These are phyloP conservation scores for Panagrolaimus sp. DNA, from an alignment of 1,140 invertebrate genomes.

Conservation along the genomic window DNA sequence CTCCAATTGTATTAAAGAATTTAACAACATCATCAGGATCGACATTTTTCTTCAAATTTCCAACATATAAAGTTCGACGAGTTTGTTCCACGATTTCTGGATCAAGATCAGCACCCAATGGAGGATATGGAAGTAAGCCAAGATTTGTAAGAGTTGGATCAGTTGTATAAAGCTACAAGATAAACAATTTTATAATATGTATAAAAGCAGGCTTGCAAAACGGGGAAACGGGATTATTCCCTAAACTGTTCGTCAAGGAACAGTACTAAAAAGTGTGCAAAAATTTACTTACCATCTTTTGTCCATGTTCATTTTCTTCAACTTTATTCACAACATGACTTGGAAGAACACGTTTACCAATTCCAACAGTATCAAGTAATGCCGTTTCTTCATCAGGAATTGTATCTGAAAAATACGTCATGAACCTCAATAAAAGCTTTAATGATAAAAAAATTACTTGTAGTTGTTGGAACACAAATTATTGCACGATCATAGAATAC, in stretches of 20 bases:
- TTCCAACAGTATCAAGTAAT: slow-evolving; percentile 77
- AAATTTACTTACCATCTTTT: slow-evolving; percentile 43
- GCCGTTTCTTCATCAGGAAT: slow-evolving; percentile 92
- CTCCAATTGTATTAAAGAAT: slow-evolving; percentile 57
- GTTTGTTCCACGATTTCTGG: slow-evolving; percentile 90
- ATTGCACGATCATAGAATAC: slow-evolving; percentile 96
- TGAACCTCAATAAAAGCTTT: slow-evolving; percentile 23
- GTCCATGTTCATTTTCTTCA: slow-evolving; percentile 49
- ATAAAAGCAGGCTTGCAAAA: background rate
- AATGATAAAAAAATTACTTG: slow-evolving; percentile 61
- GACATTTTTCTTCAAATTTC: slow-evolving; percentile 64
- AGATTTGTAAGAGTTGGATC: slow-evolving; percentile 80
- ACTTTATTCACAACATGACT: slow-evolving; percentile 75
- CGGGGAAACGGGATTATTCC: slow-evolving; percentile 12
- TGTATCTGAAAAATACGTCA: slow-evolving; percentile 65
- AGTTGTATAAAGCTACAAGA: slow-evolving; percentile 71
- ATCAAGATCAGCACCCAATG: slow-evolving; percentile 81
- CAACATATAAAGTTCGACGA: slow-evolving; percentile 76
- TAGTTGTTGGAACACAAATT: slow-evolving; percentile 81
- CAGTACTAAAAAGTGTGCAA: background rate
- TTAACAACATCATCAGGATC: slow-evolving; percentile 52
- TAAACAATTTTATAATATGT: slow-evolving; percentile 5
- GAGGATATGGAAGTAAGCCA: slow-evolving; percentile 82
- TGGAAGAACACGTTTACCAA: slow-evolving; percentile 70
- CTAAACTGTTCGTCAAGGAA: slow-evolving; percentile 11